Conservation (phyloP, 1,140 invertebrate genomes). For the Drosophila persimilis region DNA sequence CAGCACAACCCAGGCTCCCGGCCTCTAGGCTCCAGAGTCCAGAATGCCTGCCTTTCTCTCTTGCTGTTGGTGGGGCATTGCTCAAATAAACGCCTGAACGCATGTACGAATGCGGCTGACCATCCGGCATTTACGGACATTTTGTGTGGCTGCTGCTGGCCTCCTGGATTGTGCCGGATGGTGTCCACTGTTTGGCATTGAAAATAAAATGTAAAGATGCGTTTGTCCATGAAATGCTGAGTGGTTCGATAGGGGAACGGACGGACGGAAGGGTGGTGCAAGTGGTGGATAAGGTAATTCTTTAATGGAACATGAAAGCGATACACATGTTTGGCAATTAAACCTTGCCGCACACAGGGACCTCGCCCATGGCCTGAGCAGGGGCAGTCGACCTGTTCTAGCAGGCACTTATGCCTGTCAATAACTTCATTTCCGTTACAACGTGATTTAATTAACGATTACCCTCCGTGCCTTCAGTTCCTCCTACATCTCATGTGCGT, state of each 20-base stretch:
- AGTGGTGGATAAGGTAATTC: not conserved
- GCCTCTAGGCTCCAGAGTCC: not conserved
- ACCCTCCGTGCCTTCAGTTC: slow-evolving; percentile 5
- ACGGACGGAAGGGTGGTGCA: too few relatives aligned
- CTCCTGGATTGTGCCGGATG: slow-evolving; percentile 2
- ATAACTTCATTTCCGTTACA: slow-evolving; percentile 74
- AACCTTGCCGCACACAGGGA: slow-evolving; percentile 43
- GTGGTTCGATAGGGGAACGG: too few relatives aligned
- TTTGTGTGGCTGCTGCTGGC: not conserved
- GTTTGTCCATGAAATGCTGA: slow-evolving; percentile 33
- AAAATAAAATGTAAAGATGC: slow-evolving; percentile 57
- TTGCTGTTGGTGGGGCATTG: not conserved
- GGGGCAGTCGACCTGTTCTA: not conserved
- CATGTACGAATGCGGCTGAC: slow-evolving; percentile 29
- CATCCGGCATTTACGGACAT: slow-evolving; percentile 24
- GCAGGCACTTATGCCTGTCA: slow-evolving; percentile 60
- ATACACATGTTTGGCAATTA: slow-evolving; percentile 54
- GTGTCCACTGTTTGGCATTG: slow-evolving; percentile 23
- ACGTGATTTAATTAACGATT: slow-evolving; percentile 80
- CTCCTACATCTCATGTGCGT: too few relatives aligned
- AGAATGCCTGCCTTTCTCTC: not conserved
- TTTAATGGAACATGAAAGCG: slow-evolving; percentile 45
- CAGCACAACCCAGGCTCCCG: too few relatives aligned
- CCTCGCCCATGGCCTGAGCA: too few relatives aligned
- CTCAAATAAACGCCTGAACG: not conserved